Percentiles rank a stretch among this genome's conserved stretches.
Evolutionary conservation across 2,797 vertebrate species (phyloP).

Genomic region (Onychomys torridus): DNA sequence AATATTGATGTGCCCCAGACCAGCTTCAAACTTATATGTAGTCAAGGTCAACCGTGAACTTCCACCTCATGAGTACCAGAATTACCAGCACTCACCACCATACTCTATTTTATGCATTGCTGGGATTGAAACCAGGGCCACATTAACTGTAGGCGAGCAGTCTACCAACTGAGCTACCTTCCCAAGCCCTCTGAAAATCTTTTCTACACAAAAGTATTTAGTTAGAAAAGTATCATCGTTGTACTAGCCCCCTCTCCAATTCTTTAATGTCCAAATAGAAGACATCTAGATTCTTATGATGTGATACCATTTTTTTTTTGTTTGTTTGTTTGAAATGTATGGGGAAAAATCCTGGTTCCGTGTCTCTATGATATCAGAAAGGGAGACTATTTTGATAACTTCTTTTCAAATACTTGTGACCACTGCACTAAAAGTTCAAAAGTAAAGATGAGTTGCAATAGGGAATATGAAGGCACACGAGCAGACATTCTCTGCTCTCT

Average conservation of each 20-base stretch:
- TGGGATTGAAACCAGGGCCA: neutral
- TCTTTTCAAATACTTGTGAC: conserved; percentile 30
- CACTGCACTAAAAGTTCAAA: neutral
- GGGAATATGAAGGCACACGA: neutral
- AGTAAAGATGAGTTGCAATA: conserved; percentile 23
- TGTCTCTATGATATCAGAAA: neutral
- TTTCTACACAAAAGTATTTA: conserved; percentile 15
- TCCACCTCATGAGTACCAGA: neutral
- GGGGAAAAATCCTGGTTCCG: neutral
- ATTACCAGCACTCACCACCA: neutral
- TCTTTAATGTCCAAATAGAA: neutral
- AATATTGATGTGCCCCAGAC: neutral
- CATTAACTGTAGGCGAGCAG: too few species aligned
- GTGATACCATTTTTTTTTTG: neutral
- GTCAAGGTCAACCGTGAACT: neutral
- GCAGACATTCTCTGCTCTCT: neutral
- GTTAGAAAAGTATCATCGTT: neutral
- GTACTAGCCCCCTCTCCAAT: neutral
- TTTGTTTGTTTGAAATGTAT: conserved; percentile 11
- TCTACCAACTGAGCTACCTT: neutral
- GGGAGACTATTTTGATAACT: neutral
- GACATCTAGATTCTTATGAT: neutral
- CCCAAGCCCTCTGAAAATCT: neutral
- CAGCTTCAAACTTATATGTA: neutral
- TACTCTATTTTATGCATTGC: neutral